Conservation (phyloP, 2,888 invertebrate genomes). For the Drosophila algonquin region DNA sequence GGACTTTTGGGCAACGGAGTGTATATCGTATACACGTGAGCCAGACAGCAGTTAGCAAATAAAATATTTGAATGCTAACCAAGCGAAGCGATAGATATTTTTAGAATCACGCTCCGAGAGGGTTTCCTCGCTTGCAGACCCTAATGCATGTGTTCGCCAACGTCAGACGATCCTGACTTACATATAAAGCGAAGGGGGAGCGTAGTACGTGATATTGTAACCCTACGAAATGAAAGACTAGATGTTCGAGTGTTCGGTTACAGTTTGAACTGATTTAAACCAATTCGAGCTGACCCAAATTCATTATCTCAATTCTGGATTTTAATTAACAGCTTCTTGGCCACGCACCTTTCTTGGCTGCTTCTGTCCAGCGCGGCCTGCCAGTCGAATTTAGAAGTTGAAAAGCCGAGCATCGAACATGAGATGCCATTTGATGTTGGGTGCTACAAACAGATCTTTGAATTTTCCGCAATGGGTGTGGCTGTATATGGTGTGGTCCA, state of each 20-base stretch:
- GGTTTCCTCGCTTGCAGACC: conserved; percentile 17
- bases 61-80: conserved; percentile 24
- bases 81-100: conserved; percentile 28
- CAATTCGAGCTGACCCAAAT: conserved; percentile 44
- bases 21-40: conserved; percentile 27
- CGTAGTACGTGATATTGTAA: conserved; percentile 2
- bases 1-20: conserved; percentile 29
- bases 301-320: conserved; percentile 5
- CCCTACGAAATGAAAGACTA: conserved; percentile 7
- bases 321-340: conserved; percentile 63
- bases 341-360: conserved; percentile 54
- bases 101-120: conserved; percentile 14
- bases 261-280: conserved; percentile 56
- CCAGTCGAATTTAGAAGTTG: conserved; percentile 26
- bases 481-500: conserved; percentile 12
- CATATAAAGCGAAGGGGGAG: conserved; percentile 7
- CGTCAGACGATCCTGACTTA: conserved; percentile 12
- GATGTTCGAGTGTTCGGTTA: conserved; percentile 6
- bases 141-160: conserved; percentile 2
- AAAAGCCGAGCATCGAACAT: conserved; percentile 9
- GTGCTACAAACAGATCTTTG: conserved; percentile 15
- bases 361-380: not conserved
- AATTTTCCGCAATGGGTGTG: conserved; percentile 1
- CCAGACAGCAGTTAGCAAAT: conserved; percentile 9
- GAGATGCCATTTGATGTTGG: not conserved